Evolutionary conservation across 2,888 invertebrate genomes (phyloP), one percentile per base, ranked within the genome.

Genomic region (Trichogramma dendrolimi): DNA sequence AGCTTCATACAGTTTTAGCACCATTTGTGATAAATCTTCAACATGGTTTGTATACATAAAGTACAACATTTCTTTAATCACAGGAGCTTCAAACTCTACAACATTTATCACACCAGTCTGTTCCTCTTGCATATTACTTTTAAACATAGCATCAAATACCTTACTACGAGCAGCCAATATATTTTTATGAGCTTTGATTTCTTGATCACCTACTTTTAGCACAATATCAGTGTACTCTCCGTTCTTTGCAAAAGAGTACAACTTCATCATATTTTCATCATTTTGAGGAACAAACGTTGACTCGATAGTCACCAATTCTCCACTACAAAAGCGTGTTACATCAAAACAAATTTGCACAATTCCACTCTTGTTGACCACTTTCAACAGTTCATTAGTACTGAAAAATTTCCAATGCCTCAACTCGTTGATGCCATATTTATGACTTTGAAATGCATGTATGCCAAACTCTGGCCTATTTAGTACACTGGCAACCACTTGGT

Each of bases 391-490:
- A 42, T 59, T 52, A 1, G 56, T 6, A 43, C 55, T 59, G 38
- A 62, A 62, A 44, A 62, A 62, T 56, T 52, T 52, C 48, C 52
- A 56, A 40, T 62, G 56, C 14, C 59, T 62, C 10, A 62, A 53
- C 40, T 62, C 59, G 48, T 27, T 49, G 5, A 52, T 55, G 11
- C 55, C 43, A 43, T 42, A 62, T 10, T 59, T 50, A n/a, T 58
- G 62, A 43, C 62, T 59, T 44, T 59, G 62, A 49, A 62, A 62
- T 27, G 48, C 52, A 48, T 53, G 52, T 8, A 48, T 48, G 14
- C 62, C 59, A 59, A 59, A 59, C 50, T 62, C 62, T 49, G 62
- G 62, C 14, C 52, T 62, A n/a, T 59, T 55, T 8, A 62, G 48
- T 46, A 62, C 40, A n/a, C 62, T 62, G 39, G 55, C 43, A 5